Conservation (phyloP, 2,797 vertebrate species). For the Percopsis omiscomaycus region DNA sequence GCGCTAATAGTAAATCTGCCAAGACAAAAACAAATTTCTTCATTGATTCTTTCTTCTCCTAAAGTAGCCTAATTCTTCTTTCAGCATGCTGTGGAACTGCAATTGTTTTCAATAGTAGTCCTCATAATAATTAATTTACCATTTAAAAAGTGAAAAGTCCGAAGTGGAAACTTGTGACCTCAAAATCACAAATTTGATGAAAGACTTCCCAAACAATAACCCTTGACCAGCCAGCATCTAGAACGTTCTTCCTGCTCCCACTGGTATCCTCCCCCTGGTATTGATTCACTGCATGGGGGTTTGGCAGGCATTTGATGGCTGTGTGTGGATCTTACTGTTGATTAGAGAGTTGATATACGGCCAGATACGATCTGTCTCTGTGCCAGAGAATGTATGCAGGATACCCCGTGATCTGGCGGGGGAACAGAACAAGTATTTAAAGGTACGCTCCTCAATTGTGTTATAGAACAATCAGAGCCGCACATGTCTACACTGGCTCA, state of each 20-base stretch:
- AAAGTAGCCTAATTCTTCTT: too few relatives aligned
- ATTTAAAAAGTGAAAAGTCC: too few relatives aligned
- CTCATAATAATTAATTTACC: not conserved
- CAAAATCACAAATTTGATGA: conserved; percentile 14
- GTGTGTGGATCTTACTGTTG: conserved; percentile 81
- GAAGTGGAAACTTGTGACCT: not conserved
- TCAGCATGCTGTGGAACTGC: not conserved
- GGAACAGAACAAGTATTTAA: too few relatives aligned
- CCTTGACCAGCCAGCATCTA: not conserved
- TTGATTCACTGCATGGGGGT: conserved; percentile 61
- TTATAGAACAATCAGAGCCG: too few relatives aligned
- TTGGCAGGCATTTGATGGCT: conserved; percentile 63
- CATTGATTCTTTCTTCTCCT: too few relatives aligned
- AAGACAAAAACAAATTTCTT: too few relatives aligned
- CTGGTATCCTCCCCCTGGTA: conserved; percentile 2
- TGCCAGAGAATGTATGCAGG: conserved; percentile 92
- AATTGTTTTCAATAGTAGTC: not conserved
- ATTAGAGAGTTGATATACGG: conserved; percentile 91
- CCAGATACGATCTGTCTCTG: conserved; percentile 95
- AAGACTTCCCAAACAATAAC: not conserved
- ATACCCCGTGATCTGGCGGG: conserved; percentile 81
- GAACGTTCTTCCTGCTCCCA: conserved; percentile 21
- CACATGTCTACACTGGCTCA: too few relatives aligned
- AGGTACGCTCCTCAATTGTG: too few relatives aligned
- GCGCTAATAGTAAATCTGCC: too few relatives aligned